Percentiles rank a stretch among this genome's conserved stretches.
Evolutionary conservation across 1,140 invertebrate genomes (phyloP).

Genomic region (Littorina saxatilis): DNA sequence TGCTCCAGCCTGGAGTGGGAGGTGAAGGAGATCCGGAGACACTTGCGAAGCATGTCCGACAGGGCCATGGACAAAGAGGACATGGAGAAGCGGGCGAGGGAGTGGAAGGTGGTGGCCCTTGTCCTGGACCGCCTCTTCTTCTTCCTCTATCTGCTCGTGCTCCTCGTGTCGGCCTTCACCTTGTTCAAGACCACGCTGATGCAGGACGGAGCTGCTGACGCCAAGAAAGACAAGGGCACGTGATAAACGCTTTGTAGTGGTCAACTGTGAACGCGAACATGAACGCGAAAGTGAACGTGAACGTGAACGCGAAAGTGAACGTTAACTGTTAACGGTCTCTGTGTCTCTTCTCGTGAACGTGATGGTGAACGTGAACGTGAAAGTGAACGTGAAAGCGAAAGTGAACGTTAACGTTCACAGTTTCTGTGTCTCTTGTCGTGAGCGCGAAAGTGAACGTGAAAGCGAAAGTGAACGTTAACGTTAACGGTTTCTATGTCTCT

Average conservation of each 20-base stretch:
- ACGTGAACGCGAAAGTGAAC: too few relatives aligned
- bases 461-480: too few relatives aligned
- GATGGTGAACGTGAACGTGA: background rate
- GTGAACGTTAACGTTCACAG: too few relatives aligned
- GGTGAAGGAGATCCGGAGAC: slow-evolving; percentile 66
- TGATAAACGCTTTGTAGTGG: background rate
- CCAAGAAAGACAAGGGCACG: background rate
- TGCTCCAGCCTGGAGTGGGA: slow-evolving; percentile 62
- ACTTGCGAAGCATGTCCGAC: slow-evolving; percentile 59
- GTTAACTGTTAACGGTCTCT: too few relatives aligned
- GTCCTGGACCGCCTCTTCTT: slow-evolving; percentile 74
- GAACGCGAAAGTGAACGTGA: background rate
- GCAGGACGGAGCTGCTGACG: background rate
- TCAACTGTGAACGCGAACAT: background rate
- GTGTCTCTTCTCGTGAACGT: too few relatives aligned
- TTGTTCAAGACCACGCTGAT: slow-evolving; percentile 65
- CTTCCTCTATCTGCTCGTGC: slow-evolving; percentile 70
- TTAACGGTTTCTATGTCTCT: too few relatives aligned
- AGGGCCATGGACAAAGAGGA: slow-evolving; percentile 62
- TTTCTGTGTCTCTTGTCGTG: too few relatives aligned
- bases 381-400: too few relatives aligned
- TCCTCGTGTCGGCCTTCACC: slow-evolving; percentile 69
- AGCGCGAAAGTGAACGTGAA: background rate
- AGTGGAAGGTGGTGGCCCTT: slow-evolving; percentile 73
- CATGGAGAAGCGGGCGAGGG: slow-evolving; percentile 63